Base-by-base conservation (phyloP, 2,888 invertebrate genomes). In the Cryptosula pallasiana region DNA sequence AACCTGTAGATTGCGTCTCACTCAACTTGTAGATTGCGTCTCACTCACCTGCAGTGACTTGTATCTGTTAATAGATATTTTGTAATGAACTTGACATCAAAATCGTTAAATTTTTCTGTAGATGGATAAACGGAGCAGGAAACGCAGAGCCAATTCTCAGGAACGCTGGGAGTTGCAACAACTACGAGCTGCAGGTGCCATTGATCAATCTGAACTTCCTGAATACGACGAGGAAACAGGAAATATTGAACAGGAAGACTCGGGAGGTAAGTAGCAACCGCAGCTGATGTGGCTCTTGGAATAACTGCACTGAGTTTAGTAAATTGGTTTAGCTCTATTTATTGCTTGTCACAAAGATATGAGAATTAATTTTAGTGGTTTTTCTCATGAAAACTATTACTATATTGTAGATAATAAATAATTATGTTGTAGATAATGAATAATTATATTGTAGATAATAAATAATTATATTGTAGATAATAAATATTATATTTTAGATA, bases 211-310 rank as follows among this genome's bases (percentile, higher is more conserved):
- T 77, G 97, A 98, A 82, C 84, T 97, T 74, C 98, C 98, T 0
- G 97, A 98, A 83, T 98, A 97, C 83, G 98, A 99, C 82, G 96
- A 95, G 74, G 98, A 98, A 82, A 94, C 94, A 13, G 98, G 97
- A 55, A 85, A 92, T 1, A 83, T 96, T 27, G 94, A 94, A 83
- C 85, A 85, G 25, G 86, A 86, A 73, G 86, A 82, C 70, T 82
- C 85, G 70, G 81, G 81, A 25, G 81, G 81, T 81, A 72, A 35
- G 69, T 55, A 36, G 3, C n/a, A 9, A 13, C 45, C 9, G 45
- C 45, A 45, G 45, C 45, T 45, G 9, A n/a, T n/a, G n/a, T n/a
- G n/a, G n/a, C n/a, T n/a, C n/a, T n/a, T n/a, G n/a, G n/a, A n/a
- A n/a, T n/a, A n/a, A n/a, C n/a, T n/a, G n/a, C n/a, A n/a, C n/a